Base-by-base conservation (phyloP, 2,888 invertebrate species). In the Archips xylosteana region DNA sequence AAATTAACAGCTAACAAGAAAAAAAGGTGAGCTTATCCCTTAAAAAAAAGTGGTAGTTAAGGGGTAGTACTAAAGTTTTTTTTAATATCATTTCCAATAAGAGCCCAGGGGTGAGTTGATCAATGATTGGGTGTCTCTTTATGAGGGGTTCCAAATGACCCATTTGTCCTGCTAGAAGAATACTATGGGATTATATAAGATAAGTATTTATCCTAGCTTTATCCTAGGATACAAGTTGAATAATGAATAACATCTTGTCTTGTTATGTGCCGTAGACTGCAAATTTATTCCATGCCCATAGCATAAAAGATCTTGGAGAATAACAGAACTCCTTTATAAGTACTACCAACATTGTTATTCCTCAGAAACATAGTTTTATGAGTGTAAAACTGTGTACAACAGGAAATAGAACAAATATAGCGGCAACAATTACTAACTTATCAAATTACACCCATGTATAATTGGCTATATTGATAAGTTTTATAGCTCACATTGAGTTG, bases 381-480 rank as follows among this genome's bases (percentile, higher is more conserved):
- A 13, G 49, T 54, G 54, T 8, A 13, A 45, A 45, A 3, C 12
- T 2, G 10, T 3, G 10, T 3, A 45, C 12, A 12, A 12, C 12
- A 12, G 51, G 6, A 51, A 51, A 51, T 15, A 1, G 51, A 23
- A 23, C 23, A 10, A 23, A 9, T 54, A 23, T 45, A 8, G 13
- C 6, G 32, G 32, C 23, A 13, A 47, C 42, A 63, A 75, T 75
- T 74, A 76, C 57, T 74, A 76, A 60, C 76, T 78, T 82, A 82
- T 78, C 77, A 49, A 63, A 47, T 62, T 65, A 75, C 76, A 75
- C 75, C 71, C 70, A 74, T 78, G 79, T 78, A 45, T 83, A 79
- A 80, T 83, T 82, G 79, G 83, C 76, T 75, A 72, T 70, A 76
- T 34, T 70, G 75, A 78, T 77, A 76, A 64, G 54, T 80, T 76